These are phyloP conservation scores for Heterochromis multidens DNA, from an alignment of 2,113 vertebrate species.

Conservation along the genomic window DNA sequence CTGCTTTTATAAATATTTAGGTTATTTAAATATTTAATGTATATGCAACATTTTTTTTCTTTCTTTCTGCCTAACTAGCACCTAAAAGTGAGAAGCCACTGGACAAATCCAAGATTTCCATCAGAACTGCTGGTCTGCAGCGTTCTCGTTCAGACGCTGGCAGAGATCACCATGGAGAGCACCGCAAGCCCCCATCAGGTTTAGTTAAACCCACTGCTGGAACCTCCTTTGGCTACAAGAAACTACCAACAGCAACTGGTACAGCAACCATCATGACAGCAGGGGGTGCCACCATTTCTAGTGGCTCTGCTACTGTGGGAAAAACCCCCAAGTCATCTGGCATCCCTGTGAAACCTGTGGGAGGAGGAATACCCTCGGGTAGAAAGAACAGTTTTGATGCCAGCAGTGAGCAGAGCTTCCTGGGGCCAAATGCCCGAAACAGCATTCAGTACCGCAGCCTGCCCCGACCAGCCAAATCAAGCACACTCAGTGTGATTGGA, in stretches of 20 bases:
- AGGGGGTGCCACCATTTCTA: constrained; percentile 78
- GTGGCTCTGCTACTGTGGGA: constrained; percentile 85
- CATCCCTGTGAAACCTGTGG: constrained; percentile 89
- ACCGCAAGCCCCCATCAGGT: constrained; percentile 93
- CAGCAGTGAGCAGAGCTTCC: constrained; percentile 83
- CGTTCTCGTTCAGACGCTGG: constrained; percentile 93
- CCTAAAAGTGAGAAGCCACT: constrained; percentile 86
- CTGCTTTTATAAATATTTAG: not conserved
- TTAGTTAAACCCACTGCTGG: constrained; percentile 85
- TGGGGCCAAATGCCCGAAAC: constrained; percentile 85
- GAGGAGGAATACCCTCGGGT: constrained; percentile 56
- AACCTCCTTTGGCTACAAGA: constrained; percentile 91
- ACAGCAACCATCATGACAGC: constrained; percentile 89
- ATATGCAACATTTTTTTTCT: not conserved
- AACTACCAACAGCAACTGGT: constrained; percentile 81
- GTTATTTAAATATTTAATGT: not conserved
- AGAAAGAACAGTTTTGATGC: constrained; percentile 95
- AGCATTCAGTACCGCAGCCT: constrained; percentile 97
- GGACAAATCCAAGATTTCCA: constrained; percentile 87
- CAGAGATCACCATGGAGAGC: constrained; percentile 83
- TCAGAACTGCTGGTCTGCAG: constrained; percentile 86
- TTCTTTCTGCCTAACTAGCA: constrained; percentile 30
- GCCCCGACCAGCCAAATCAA: constrained; percentile 93
- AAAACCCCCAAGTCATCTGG: constrained; percentile 91
- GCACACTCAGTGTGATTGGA: constrained; percentile 89